Evolutionary conservation across 2,888 invertebrate species (phyloP).

Genomic region (Spilosoma lubricipeda): DNA sequence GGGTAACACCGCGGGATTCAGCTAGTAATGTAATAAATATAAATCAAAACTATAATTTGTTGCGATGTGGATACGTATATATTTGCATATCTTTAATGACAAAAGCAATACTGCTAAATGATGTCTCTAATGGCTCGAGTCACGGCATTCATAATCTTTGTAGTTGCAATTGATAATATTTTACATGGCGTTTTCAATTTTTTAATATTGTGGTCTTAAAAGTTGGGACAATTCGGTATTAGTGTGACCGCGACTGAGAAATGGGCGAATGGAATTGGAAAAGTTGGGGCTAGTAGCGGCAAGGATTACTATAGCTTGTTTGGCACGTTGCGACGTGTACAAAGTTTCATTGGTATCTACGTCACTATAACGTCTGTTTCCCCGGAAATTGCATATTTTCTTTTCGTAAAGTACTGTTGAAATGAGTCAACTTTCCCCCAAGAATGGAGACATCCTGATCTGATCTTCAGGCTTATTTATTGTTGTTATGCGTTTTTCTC

Average conservation of each 20-base stretch:
- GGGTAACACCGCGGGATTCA: no score
- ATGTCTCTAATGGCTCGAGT: constrained; percentile 44
- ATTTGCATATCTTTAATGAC: constrained; percentile 23
- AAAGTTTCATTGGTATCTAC: constrained; percentile 61
- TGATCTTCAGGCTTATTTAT: constrained; percentile 32
- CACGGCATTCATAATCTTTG: constrained; percentile 45
- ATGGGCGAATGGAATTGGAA: constrained; percentile 76
- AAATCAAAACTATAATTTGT: constrained; percentile 34
- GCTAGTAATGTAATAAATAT: constrained; percentile 24
- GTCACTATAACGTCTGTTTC: constrained; percentile 46
- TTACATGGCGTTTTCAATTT: constrained; percentile 59
- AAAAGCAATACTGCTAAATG: constrained; percentile 44
- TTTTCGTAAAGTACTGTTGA: constrained; percentile 46
- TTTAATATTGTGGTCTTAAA: constrained; percentile 64
- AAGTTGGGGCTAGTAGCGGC: constrained; percentile 69
- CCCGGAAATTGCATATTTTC: constrained; percentile 48
- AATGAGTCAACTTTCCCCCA: constrained; percentile 37
- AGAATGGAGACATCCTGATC: constrained; percentile 36
- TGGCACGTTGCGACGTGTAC: constrained; percentile 66
- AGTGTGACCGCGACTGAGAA: constrained; percentile 71
- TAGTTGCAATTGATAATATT: constrained; percentile 63
- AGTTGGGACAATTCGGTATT: constrained; percentile 69
- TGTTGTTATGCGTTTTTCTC: constrained; percentile 6
- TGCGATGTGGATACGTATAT: constrained; percentile 26
- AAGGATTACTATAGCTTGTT: constrained; percentile 71